Evolutionary conservation across 2,113 vertebrate species (phyloP).

Genomic region (Tinamus guttatus): DNA sequence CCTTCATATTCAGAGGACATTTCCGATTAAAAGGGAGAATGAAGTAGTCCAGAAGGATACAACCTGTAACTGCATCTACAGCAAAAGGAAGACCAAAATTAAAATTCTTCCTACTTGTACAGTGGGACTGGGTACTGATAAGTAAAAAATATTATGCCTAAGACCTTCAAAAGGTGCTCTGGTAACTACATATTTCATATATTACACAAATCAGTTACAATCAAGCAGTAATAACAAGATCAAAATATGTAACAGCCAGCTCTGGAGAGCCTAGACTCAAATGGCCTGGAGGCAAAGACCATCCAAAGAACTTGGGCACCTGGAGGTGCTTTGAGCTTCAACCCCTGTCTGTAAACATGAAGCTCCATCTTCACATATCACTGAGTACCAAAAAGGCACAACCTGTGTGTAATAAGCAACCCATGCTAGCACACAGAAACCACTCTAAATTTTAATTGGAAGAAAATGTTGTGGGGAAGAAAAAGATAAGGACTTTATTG

Average conservation of each 20-base stretch:
- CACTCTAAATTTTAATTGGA: background rate
- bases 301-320: background rate
- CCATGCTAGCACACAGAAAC: background rate
- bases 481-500: background rate
- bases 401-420: background rate
- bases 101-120: background rate
- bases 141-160: accelerated
- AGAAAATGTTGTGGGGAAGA: background rate
- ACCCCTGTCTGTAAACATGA: background rate
- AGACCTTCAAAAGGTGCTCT: background rate
- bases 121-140: background rate
- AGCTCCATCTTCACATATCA: background rate
- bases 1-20: background rate
- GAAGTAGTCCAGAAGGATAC: background rate
- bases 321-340: background rate
- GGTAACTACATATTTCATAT: background rate
- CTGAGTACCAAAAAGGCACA: background rate
- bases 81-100: background rate
- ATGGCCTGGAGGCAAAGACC: background rate
- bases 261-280: background rate
- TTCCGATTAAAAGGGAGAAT: background rate
- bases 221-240: background rate
- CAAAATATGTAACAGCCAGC: accelerated
- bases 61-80: background rate
- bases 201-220: background rate